Evolutionary conservation across 2,797 vertebrate genomes (phyloP), one percentile per base, ranked within the genome.

Genomic region (Sebastes itinus): DNA sequence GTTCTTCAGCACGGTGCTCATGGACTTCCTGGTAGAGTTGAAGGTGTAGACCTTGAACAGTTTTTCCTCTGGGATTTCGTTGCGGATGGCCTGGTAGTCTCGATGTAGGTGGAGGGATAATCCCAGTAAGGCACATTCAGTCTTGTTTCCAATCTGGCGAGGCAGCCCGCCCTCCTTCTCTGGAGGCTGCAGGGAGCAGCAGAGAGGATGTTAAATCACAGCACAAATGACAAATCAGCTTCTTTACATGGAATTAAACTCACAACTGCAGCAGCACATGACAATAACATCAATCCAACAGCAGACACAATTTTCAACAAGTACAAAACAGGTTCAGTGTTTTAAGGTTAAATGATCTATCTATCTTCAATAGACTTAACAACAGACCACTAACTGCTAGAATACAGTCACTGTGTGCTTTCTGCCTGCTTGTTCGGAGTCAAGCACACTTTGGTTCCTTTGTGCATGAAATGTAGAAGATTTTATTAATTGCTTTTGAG

Each of bases 31-130:
- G 9, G 97, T 96, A 0, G 98, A 99, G 93, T 99, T 99, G 93
- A 99, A 99, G 1, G 98, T 99, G 92, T 99, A 99, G 58, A 99
- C 98, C 79, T 99, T 99, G 86, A 97, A 99, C 9, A 99, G 96
- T 59, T 96, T 98, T 94, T 99, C 98, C 81, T 99, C 98, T 0
- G 98, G 98, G 86, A 97, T 96, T 85, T 97, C 95, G 55, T 88
- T 96, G 70, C 98, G 95, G 33, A 97, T 90, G 0, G 92, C 90
- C 91, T 99, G 97, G 6, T 98, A 99, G 91, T 99, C 97, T 84
- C 95, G 96, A 80, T 93, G 96, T 88, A 99, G 88, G 65, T 98
- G 95, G 71, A 97, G 90, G 72, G 96, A 91, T 60, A 99, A 95
- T 27, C 98, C 98, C 91, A 99, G 78, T 92, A 99, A 97, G 83